Base-by-base conservation (phyloP, 2,113 vertebrate species). In the Brachyhypopomus occidentalis region DNA sequence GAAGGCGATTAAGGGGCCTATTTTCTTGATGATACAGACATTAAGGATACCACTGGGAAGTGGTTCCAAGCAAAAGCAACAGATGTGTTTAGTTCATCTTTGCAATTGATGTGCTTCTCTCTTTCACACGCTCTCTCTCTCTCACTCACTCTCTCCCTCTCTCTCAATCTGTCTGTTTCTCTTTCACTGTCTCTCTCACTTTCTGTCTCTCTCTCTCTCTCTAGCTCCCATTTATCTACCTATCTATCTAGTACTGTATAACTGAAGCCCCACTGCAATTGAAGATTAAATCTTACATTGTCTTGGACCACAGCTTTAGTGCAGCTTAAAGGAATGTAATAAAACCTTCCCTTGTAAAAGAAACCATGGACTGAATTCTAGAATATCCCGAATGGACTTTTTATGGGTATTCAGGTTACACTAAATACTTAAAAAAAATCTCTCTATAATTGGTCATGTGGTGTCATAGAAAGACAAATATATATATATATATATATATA, bases 1-100 rank as follows among this genome's bases (percentile, higher is more conserved):
- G 87, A 87, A 77, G 70, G 74, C 78, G 83, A 88, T 88, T 86
- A 86, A 81, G 80, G 66, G 60, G 74, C 66, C 83, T 86, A 82
- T 84, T 87, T 86, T 86, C 84, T 80, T 84, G 81, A 85, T 86
- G 83, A 87, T 87, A 86, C 83, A 84, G 86, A 85, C 82, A 87
- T 89, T 87, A 87, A 86, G 81, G 79, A 85, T 81, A 77, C 78
- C 86, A 71, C 62, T 77, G 79, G 86, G 88, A 87, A 84, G 81
- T 63, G 45, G 70, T 62, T 77, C 64, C 83, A 75, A 81, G 78
- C 83, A 84, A 78, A 71, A 77, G 85, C 82, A 84, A 84, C 88
- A 87, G 84, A 81, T 89, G 84, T 78, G 81, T 81, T 72, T 74
- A 80, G 67, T 66, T 64, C 80, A 72, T 88, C 72, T 82, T 78